Conservation (phyloP, 2,888 invertebrate species). For the Therioaphis trifolii region DNA sequence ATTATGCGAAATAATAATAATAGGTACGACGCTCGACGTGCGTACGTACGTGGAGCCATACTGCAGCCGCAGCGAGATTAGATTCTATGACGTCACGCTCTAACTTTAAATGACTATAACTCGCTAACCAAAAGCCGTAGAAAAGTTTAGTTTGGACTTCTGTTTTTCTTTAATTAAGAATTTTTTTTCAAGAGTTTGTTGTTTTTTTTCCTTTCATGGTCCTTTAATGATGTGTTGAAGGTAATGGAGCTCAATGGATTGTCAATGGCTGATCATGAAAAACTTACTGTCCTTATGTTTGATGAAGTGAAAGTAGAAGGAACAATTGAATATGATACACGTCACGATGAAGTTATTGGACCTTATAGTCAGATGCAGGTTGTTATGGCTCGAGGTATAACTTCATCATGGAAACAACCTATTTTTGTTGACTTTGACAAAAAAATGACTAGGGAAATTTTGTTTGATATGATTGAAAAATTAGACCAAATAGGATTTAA, state of each 20-base stretch:
- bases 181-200: no score
- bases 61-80: no score
- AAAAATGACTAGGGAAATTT: conserved; percentile 46
- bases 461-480: conserved; percentile 23
- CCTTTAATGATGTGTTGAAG: not conserved
- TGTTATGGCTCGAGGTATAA: conserved; percentile 39
- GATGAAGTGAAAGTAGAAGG: conserved; percentile 38
- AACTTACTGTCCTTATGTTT: conserved; percentile 21
- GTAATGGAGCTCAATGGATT: conserved; percentile 1
- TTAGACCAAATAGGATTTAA: no score
- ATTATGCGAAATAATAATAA: no score
- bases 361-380: conserved; percentile 26
- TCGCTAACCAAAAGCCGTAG: no score
- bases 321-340: conserved; percentile 32
- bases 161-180: no score
- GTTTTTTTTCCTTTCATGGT: no score
- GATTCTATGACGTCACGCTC: no score
- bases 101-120: no score
- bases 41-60: no score
- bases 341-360: conserved; percentile 16
- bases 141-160: no score
- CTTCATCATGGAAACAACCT: conserved; percentile 46
- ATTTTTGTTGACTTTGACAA: conserved; percentile 45
- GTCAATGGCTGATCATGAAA: not conserved
- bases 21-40: no score